Evolutionary conservation across 2,113 vertebrate genomes (phyloP), one percentile per base, ranked within the genome.

Genomic region (Pungitius pungitius): DNA sequence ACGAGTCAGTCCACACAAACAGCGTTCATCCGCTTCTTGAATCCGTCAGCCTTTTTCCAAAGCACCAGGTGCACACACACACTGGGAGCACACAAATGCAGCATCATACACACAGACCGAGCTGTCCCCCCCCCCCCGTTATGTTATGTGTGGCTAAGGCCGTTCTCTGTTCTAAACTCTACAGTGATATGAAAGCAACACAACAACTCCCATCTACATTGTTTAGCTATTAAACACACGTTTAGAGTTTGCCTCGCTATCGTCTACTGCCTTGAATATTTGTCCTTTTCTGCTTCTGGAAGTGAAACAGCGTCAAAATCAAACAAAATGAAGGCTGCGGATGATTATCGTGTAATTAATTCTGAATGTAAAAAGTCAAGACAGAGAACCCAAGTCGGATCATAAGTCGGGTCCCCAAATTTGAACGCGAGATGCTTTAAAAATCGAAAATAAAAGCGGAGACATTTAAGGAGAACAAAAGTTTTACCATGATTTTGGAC

Each of bases 51-150:
- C 33, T 42, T 78, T 77, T 71, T 78, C 75, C 65, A 78, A 78
- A 86, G 79, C 78, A 85, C 87, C 88, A 90, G 87, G 86, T 86
- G 85, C 78, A 35, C 39, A 49, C 60, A 59, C 57, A 82, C 78
- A n/a, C n/a, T 68, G 42, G 39, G 67, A 74, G 72, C 55, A 61
- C 75, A 68, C 69, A 80, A 59, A 63, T 58, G 15, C 75, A 82
- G 65, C 55, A 74, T 45, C 75, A 64, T 20, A 52, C 73, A 65
- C 66, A 72, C 8, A 85, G 77, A 77, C 55, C 22, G 40, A 40
- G 27, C 20, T n/a, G n/a, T n/a, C n/a, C n/a, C n/a, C n/a, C n/a
- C n/a, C n/a, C n/a, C n/a, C n/a, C n/a, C n/a, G n/a, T n/a, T n/a
- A n/a, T n/a, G n/a, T n/a, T n/a, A n/a, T n/a, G 51, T 70, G 30